Percentiles rank a stretch among this genome's conserved stretches.
These are phyloP conservation scores for Myathropa florea DNA, from an alignment of 2,888 invertebrate genomes.

Conservation along the genomic window DNA sequence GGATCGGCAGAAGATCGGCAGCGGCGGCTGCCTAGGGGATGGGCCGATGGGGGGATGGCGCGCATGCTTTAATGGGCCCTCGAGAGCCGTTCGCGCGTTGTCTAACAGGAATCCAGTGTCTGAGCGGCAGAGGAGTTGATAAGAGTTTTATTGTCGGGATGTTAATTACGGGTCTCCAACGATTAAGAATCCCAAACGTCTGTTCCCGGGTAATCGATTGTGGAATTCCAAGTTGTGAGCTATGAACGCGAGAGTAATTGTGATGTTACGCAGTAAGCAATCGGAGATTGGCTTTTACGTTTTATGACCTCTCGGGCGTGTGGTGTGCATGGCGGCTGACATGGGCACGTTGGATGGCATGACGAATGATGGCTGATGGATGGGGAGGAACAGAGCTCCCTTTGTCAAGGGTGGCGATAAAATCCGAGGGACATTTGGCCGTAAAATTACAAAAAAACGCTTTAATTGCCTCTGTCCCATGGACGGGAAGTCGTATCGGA, in stretches of 20 bases:
- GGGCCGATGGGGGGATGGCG: neutral
- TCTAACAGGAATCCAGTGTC: constrained; percentile 56
- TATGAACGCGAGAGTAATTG: constrained; percentile 25
- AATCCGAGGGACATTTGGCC: constrained; percentile 40
- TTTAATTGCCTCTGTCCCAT: constrained; percentile 40
- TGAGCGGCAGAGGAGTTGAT: constrained; percentile 15
- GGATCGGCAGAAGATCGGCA: neutral
- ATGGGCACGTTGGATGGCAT: constrained; percentile 21
- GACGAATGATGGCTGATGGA: constrained; percentile 23
- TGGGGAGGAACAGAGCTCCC: constrained; percentile 13
- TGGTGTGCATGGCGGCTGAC: constrained; percentile 11
- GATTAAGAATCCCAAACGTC: constrained; percentile 3
- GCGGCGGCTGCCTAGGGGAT: neutral
- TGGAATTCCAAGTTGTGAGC: constrained; percentile 27
- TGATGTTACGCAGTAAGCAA: constrained; percentile 38
- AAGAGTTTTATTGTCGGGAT: constrained; percentile 53
- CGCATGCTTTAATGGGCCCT: constrained; percentile 8
- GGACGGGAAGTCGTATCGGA: neutral
- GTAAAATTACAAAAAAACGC: constrained; percentile 53
- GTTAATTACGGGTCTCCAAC: constrained; percentile 46
- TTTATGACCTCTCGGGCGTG: constrained; percentile 27
- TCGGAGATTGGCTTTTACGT: constrained; percentile 47
- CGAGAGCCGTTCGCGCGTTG: constrained; percentile 20
- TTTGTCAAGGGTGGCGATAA: constrained; percentile 58
- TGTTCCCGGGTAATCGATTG: constrained; percentile 53